A percentile compares a stretch with the other conserved stretches of the same genome.
Conservation (phyloP, 2,888 invertebrate genomes). For the Notocelia uddmanniana region DNA sequence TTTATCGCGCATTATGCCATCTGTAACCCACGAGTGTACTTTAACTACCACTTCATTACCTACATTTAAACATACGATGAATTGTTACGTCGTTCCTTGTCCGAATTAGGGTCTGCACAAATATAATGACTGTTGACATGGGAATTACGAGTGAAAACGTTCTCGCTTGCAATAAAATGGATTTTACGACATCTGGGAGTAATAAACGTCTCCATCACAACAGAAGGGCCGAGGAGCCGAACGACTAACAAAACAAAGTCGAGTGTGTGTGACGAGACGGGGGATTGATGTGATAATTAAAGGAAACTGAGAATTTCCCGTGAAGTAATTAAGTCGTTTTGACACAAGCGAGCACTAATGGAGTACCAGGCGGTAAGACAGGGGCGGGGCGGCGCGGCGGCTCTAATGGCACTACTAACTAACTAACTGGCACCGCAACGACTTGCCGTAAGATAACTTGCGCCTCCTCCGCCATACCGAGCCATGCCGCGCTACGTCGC, state of each 20-base stretch:
- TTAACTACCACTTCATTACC: background rate
- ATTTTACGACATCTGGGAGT: constrained; percentile 66
- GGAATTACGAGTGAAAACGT: constrained; percentile 48
- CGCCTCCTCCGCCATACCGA: constrained; percentile 49
- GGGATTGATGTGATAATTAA: constrained; percentile 58
- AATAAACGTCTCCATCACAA: constrained; percentile 67
- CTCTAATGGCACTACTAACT: constrained; percentile 78
- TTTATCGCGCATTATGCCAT: constrained; percentile 19
- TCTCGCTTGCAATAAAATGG: constrained; percentile 65
- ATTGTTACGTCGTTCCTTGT: constrained; percentile 22
- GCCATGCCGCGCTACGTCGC: constrained; percentile 28
- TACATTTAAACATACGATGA: background rate
- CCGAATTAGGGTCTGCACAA: constrained; percentile 39
- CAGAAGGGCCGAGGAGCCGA: constrained; percentile 65
- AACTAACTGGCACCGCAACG: constrained; percentile 77
- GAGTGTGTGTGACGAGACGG: constrained; percentile 54
- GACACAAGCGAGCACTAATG: constrained; percentile 76
- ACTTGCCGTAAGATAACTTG: constrained; percentile 62
- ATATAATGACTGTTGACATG: constrained; percentile 45
- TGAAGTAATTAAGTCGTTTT: constrained; percentile 78
- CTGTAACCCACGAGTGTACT: background rate
- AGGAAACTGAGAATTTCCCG: constrained; percentile 67
- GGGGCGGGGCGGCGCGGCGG: constrained; percentile 64
- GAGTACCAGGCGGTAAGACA: constrained; percentile 66
- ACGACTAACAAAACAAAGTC: constrained; percentile 62